Base-by-base conservation (phyloP, 2,113 vertebrate genomes). In the Amia ocellicauda region DNA sequence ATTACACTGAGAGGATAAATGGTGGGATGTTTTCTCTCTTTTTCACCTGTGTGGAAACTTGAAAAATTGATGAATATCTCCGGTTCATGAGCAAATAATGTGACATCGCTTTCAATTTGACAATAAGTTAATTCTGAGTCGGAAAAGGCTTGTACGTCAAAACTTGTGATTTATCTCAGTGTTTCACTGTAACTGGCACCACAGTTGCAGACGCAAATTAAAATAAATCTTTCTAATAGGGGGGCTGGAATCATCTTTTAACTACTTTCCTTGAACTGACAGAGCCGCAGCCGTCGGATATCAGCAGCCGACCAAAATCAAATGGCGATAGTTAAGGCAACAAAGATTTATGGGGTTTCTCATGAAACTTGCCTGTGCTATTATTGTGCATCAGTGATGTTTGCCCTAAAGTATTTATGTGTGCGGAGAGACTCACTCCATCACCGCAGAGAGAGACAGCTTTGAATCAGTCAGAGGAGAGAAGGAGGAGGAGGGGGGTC, bases 321-420 rank as follows among this genome's bases (percentile, higher is more conserved):
- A 47, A n/a, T n/a, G n/a, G 45, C 4, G 11, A 84, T 86, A 80
- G 78, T 82, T 85, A 75, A 79, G 80, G 76, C 76, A 80, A 47
- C 43, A 47, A 4, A 47, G 83, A 86, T 86, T 89, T 88, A 88
- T 77, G 70, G 78, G 70, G 80, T 47, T 19, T 16, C 5, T 78
- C 78, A 81, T 86, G 80, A 88, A 84, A 80, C 74, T 77, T 83
- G 81, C 86, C 86, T 86, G 82, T 82, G 83, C 78, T 80, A 71
- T 67, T 17, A 59, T 69, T 45, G 57, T 58, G 75, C 78, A 78
- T 65, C 79, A 75, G 72, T 80, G 83, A 79, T 80, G 83, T 78
- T 81, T 78, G 75, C 71, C 65, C 73, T 82, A 83, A 86, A 83
- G 83, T 84, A 82, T 86, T 85, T 82, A 85, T 88, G 77, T 82